Percentiles rank a stretch among this genome's conserved stretches.
Conservation (phyloP, 2,888 invertebrate genomes). For the Drosophila gaucha region DNA sequence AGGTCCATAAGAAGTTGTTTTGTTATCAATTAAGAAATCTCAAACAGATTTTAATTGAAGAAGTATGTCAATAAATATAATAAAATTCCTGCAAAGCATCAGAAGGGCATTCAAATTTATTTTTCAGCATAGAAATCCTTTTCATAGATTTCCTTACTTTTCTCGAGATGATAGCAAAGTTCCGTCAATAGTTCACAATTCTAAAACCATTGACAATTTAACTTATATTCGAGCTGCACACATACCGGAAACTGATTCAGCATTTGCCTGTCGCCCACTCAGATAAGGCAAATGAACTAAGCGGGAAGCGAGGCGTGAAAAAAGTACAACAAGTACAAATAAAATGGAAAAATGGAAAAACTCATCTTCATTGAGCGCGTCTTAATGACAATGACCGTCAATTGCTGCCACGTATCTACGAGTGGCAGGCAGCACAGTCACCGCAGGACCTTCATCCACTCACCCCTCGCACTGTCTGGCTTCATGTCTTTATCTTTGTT, state of each 20-base stretch:
- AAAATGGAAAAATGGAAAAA: slow-evolving; percentile 56
- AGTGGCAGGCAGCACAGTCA: slow-evolving; percentile 39
- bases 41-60: background rate
- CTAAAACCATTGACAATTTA: background rate
- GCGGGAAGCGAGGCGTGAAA: slow-evolving; percentile 52
- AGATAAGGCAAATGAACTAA: slow-evolving; percentile 57
- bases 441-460: slow-evolving; percentile 2
- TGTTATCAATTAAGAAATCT: slow-evolving; percentile 1
- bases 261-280: slow-evolving; percentile 6
- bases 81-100: too few species aligned
- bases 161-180: background rate
- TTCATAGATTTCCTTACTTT: background rate
- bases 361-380: slow-evolving; percentile 71
- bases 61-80: too few species aligned
- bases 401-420: slow-evolving; percentile 59
- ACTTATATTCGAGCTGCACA: background rate
- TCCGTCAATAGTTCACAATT: background rate
- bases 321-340: slow-evolving; percentile 21
- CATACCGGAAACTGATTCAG: slow-evolving; percentile 15
- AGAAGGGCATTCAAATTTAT: background rate
- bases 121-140: background rate
- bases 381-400: slow-evolving; percentile 78
- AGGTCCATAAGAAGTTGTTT: slow-evolving; percentile 4
- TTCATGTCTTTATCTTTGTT: slow-evolving; percentile 74
- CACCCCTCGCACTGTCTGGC: slow-evolving; percentile 51